A percentile compares a stretch with the other conserved stretches of the same genome.
Evolutionary conservation across 2,888 invertebrate species (phyloP).

Genomic region (Cosmorhoe ocellata): DNA sequence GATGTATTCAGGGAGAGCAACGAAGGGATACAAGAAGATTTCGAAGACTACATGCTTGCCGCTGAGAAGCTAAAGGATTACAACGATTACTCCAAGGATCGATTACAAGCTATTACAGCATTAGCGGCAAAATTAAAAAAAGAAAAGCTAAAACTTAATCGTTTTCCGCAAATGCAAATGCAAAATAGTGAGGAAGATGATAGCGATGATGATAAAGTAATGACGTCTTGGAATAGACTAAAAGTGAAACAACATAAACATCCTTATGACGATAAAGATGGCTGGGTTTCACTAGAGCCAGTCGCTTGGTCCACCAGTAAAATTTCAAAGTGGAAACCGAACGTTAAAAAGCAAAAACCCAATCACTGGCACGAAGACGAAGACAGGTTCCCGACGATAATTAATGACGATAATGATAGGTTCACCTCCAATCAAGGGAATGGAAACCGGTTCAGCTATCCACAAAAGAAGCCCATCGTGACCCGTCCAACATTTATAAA

Average conservation of each 20-base stretch:
- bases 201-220: conserved; percentile 59
- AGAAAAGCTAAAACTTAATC: conserved; percentile 61
- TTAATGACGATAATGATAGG: conserved; percentile 38
- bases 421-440: conserved; percentile 50
- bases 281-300: conserved; percentile 90
- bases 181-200: conserved; percentile 44
- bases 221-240: conserved; percentile 77
- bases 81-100: conserved; percentile 62
- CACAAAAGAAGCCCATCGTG: conserved; percentile 61
- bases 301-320: conserved; percentile 91
- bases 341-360: conserved; percentile 79
- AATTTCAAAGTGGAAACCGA: conserved; percentile 90
- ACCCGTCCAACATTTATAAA: conserved; percentile 67
- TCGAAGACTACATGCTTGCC: conserved; percentile 84
- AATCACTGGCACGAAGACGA: conserved; percentile 71
- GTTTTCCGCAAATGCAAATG: conserved; percentile 36
- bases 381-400: conserved; percentile 57
- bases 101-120: conserved; percentile 69
- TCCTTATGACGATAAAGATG: conserved; percentile 86
- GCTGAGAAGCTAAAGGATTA: conserved; percentile 80
- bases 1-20: conserved; percentile 53
- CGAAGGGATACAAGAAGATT: conserved; percentile 75
- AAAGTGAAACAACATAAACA: conserved; percentile 82
- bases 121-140: conserved; percentile 76
- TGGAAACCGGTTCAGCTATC: conserved; percentile 54